Evolutionary conservation across 1,140 invertebrate genomes (phyloP).

Genomic region (Hyles vespertilio): DNA sequence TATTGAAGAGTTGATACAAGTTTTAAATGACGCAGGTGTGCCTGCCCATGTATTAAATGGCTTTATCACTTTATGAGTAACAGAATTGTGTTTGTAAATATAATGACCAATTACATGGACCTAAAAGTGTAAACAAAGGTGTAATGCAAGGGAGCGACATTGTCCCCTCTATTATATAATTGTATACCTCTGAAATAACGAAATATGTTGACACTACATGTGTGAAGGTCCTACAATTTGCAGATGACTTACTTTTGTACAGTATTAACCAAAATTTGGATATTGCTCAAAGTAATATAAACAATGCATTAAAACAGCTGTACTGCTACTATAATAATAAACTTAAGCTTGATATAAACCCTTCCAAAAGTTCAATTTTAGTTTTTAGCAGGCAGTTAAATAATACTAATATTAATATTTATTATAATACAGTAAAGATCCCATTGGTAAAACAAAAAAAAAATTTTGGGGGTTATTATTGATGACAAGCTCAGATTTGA

Average conservation of each 20-base stretch:
- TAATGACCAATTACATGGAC: slow-evolving; percentile 31
- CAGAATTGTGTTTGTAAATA: slow-evolving; percentile 25
- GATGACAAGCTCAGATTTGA: slow-evolving; percentile 19
- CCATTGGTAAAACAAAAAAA: slow-evolving; percentile 13
- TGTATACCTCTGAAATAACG: slow-evolving; percentile 22
- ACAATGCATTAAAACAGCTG: too few species aligned
- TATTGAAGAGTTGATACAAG: too few species aligned
- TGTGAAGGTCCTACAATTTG: too few species aligned
- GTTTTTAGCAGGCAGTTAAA: not conserved
- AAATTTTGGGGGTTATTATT: slow-evolving; percentile 17
- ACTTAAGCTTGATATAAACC: slow-evolving; percentile 16
- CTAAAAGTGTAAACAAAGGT: slow-evolving; percentile 20
- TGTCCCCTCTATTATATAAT: slow-evolving; percentile 31
- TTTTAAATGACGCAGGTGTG: too few species aligned
- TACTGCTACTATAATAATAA: slow-evolving; percentile 10
- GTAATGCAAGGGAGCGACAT: slow-evolving; percentile 32
- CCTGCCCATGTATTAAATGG: too few species aligned
- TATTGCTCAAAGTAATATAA: too few species aligned
- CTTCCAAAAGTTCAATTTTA: slow-evolving; percentile 1
- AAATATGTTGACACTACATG: slow-evolving; percentile 14
- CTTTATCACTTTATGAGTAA: too few species aligned
- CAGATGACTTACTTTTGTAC: too few species aligned
- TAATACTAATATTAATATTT: not conserved
- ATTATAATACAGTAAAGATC: slow-evolving; percentile 8
- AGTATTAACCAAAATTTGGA: too few species aligned